These are phyloP conservation scores for Urocynchramus pylzowi DNA, from an alignment of 2,113 vertebrate species.

Conservation along the genomic window DNA sequence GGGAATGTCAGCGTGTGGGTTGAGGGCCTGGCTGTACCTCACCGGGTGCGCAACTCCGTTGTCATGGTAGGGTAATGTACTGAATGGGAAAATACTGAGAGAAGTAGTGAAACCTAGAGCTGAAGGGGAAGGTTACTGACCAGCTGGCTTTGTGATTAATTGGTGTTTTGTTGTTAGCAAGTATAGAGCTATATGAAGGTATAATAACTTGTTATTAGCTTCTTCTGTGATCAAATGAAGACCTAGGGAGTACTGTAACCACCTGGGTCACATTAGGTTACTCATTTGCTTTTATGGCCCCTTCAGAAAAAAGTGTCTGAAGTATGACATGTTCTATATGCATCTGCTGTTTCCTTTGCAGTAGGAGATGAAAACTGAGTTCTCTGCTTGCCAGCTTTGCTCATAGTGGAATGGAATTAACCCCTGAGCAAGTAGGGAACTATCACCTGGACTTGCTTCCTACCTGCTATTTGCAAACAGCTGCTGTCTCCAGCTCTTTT, in stretches of 20 bases:
- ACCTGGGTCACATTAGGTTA: neutral
- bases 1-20: neutral
- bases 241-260: neutral
- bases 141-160: neutral
- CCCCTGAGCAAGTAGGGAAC: neutral
- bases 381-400: neutral
- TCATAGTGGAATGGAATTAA: neutral
- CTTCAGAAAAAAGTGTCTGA: neutral
- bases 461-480: neutral
- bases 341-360: neutral
- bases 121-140: neutral
- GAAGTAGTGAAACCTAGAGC: neutral
- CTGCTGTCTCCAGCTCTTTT: neutral
- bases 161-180: neutral
- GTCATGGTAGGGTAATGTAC: neutral
- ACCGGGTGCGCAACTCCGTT: rapidly evolving
- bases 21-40: neutral
- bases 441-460: neutral
- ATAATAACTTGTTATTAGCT: neutral
- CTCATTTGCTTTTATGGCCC: neutral
- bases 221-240: neutral
- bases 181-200: neutral
- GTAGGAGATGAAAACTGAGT: neutral
- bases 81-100: neutral
- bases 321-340: neutral